Evolutionary conservation across 2,113 vertebrate genomes (phyloP).

Genomic region (Pyrgilauda ruficollis): DNA sequence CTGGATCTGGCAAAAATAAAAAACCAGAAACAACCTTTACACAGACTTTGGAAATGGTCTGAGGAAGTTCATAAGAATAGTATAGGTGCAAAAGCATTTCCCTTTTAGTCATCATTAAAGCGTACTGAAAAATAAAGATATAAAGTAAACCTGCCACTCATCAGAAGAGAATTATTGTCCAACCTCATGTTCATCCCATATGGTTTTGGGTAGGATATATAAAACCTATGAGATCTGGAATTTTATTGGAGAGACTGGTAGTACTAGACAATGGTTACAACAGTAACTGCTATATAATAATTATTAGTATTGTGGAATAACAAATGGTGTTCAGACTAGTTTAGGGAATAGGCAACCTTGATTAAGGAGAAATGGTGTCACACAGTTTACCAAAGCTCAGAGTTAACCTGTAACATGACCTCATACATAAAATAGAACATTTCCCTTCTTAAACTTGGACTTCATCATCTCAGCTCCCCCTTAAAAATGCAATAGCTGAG

Average conservation of each 20-base stretch:
- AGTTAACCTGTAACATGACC: background rate
- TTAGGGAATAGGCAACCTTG: background rate
- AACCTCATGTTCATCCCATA: background rate
- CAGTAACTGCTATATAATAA: background rate
- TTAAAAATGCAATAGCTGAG: background rate
- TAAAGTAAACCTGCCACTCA: background rate
- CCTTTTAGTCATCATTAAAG: background rate
- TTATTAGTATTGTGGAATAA: background rate
- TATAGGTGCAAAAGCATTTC: background rate
- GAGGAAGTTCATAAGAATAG: background rate
- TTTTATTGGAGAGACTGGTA: background rate
- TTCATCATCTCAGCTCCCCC: background rate
- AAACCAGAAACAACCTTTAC: background rate
- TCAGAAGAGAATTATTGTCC: background rate
- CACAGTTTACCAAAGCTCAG: background rate
- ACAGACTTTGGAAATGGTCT: background rate
- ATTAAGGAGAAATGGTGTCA: background rate
- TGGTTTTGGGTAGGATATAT: background rate
- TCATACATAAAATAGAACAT: background rate
- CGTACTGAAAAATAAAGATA: background rate
- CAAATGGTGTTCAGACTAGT: background rate
- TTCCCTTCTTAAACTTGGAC: background rate
- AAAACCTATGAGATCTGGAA: background rate
- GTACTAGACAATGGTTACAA: background rate
- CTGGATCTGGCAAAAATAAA: constrained; percentile 71